These are phyloP conservation scores for Capitulum mitella DNA, from an alignment of 2,888 invertebrate species.

Conservation along the genomic window DNA sequence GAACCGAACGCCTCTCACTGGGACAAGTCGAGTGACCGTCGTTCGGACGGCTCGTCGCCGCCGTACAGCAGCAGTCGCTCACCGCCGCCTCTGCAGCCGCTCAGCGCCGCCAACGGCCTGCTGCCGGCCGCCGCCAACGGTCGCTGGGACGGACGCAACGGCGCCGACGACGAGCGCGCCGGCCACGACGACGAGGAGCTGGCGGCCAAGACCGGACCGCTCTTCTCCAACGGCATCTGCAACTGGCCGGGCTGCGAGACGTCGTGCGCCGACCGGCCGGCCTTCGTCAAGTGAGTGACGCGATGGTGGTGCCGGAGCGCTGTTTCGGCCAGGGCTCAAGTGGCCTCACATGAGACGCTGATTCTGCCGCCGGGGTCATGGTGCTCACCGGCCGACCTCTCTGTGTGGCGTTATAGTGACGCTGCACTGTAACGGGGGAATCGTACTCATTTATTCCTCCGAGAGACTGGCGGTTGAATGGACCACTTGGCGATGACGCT, in stretches of 20 bases:
- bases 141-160: neutral
- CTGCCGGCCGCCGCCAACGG: slow-evolving; percentile 1
- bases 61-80: neutral
- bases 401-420: too few species aligned
- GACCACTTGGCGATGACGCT: too few species aligned
- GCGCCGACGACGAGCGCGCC: neutral
- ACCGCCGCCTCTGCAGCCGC: slow-evolving; percentile 16
- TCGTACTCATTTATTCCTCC: too few species aligned
- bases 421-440: too few species aligned
- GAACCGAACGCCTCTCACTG: neutral
- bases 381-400: too few species aligned
- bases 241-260: slow-evolving; percentile 98
- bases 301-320: too few species aligned
- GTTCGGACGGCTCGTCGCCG: slow-evolving; percentile 4
- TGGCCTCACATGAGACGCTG: too few species aligned
- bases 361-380: too few species aligned
- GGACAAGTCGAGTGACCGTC: neutral
- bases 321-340: too few species aligned
- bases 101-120: neutral
- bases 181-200: neutral
- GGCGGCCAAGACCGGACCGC: slow-evolving; percentile 46
- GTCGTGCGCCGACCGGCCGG: slow-evolving; percentile 78
- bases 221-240: slow-evolving; percentile 92
- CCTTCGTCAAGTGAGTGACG: slow-evolving; percentile 85
- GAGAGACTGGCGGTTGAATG: too few species aligned